Evolutionary conservation across 2,888 invertebrate genomes (phyloP).

Genomic region (Lypha dubia): DNA sequence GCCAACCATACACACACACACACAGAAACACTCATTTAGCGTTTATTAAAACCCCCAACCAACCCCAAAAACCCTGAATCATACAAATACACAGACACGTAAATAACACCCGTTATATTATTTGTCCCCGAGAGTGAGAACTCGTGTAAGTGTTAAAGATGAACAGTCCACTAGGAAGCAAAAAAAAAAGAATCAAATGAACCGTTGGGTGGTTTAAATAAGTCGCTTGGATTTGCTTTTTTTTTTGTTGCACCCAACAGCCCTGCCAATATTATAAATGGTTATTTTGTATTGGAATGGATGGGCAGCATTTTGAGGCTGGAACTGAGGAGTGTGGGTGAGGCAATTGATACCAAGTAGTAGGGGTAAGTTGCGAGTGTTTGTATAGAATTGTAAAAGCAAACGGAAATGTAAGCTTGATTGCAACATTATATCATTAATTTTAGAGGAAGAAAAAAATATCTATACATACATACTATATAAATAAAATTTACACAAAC

Average conservation of each 20-base stretch:
- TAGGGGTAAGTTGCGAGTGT: constrained; percentile 39
- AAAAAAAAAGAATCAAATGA: constrained; percentile 8
- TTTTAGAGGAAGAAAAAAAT: constrained; percentile 62
- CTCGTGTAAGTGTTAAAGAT: constrained; percentile 64
- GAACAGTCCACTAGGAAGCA: constrained; percentile 40
- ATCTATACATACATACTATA: too few relatives aligned
- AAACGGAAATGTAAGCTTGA: constrained; percentile 73
- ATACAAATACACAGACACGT: background rate
- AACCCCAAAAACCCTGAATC: constrained; percentile 23
- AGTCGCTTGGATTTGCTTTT: constrained; percentile 52
- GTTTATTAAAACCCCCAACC: constrained; percentile 42
- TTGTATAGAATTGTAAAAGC: constrained; percentile 60
- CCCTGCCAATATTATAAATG: constrained; percentile 64
- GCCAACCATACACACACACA: constrained; percentile 39
- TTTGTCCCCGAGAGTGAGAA: constrained; percentile 16
- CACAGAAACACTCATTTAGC: constrained; percentile 30
- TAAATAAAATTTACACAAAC: constrained; percentile 16
- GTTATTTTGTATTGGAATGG: constrained; percentile 14
- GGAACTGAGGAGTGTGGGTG: constrained; percentile 15
- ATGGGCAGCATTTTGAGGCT: constrained; percentile 12
- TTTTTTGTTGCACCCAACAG: constrained; percentile 26
- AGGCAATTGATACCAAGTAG: constrained; percentile 35
- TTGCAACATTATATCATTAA: constrained; percentile 73
- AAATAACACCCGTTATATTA: constrained; percentile 40
- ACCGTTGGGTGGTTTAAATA: constrained; percentile 54